Base-by-base conservation (phyloP, 2,888 invertebrate genomes). In the Dermolepida albohirtum region DNA sequence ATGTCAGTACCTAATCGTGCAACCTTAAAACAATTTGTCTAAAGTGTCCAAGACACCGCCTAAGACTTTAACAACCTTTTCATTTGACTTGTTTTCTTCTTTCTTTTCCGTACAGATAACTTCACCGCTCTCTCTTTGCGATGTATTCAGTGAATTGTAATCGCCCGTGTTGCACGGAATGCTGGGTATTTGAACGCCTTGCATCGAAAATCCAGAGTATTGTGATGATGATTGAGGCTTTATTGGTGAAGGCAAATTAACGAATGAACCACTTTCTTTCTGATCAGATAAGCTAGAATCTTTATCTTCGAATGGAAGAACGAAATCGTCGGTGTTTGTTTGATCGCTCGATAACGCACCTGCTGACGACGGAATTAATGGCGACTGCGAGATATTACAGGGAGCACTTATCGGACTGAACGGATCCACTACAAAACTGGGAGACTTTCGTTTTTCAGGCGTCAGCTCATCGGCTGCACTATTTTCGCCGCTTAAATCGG, bases 401-500 rank as follows among this genome's bases (percentile, higher is more conserved):
- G 78, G 68, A n/a, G 68, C 73, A 0, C 82, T 85, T 1, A 87
- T 84, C 1, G 88, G 88, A 74, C 87, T 87, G 73, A 88, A 88
- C 0, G 87, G 87, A 75, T 88, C 88, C 22, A 80, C 78, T 79
- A 86, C 10, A 51, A 78, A 78, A 71, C 77, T 79, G 1, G 77
- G 76, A 0, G 79, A 77, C 68, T 77, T 78, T 40, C 77, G 62
- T 71, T 81, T 81, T 64, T 82, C 82, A 5, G 82, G 81, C 2
- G 82, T 82, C 44, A 82, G 70, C 70, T 85, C 85, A 39, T 91
- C 92, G 0, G 89, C 88, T 22, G 88, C 84, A 73, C 91, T 91
- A 76, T 91, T 91, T 7, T 92, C 92, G 0, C 87, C 90, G 74
- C 91, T 92, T 44, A 90, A 83, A 80, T 92, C 92, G 2, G 92